A percentile compares a stretch with the other conserved stretches of the same genome.
These are phyloP conservation scores for Petrolisthes cinctipes DNA, from an alignment of 2,888 invertebrate species.

Conservation along the genomic window DNA sequence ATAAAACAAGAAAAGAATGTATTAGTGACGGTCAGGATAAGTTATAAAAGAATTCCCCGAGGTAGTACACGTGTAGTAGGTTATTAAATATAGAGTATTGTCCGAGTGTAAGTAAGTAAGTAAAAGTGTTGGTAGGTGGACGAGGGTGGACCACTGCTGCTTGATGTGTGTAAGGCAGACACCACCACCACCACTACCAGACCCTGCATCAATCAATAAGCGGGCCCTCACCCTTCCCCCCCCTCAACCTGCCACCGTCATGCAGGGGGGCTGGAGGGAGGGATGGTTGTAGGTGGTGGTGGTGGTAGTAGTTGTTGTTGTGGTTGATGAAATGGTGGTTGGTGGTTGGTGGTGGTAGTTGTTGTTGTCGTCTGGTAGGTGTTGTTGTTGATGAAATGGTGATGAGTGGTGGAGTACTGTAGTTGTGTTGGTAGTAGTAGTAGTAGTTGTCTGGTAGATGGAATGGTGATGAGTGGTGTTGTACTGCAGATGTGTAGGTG, in stretches of 20 bases:
- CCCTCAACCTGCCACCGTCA: constrained; percentile 1
- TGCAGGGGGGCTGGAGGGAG: neutral
- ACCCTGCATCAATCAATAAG: constrained; percentile 47
- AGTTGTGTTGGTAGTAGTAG: neutral
- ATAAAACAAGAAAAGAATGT: too few species aligned
- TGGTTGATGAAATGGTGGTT: too few species aligned
- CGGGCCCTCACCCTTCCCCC: neutral
- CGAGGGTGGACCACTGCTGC: neutral
- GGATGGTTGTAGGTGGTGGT: neutral
- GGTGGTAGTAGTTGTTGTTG: neutral
- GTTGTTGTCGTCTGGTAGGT: neutral
- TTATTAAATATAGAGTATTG: too few species aligned
- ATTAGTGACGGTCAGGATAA: too few species aligned
- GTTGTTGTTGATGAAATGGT: neutral
- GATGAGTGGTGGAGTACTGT: neutral
- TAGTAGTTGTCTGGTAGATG: neutral
- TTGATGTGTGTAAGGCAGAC: constrained; percentile 4
- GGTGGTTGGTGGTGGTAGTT: too few species aligned
- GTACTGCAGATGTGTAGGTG: neutral
- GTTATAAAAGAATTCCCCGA: too few species aligned
- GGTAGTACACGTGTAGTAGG: too few species aligned
- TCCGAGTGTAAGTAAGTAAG: neutral
- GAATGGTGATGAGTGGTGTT: neutral
- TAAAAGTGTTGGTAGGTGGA: constrained; percentile 1
- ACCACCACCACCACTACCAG: neutral